Conservation (phyloP, 1,140 invertebrate species). For the Phthorimaea operculella region DNA sequence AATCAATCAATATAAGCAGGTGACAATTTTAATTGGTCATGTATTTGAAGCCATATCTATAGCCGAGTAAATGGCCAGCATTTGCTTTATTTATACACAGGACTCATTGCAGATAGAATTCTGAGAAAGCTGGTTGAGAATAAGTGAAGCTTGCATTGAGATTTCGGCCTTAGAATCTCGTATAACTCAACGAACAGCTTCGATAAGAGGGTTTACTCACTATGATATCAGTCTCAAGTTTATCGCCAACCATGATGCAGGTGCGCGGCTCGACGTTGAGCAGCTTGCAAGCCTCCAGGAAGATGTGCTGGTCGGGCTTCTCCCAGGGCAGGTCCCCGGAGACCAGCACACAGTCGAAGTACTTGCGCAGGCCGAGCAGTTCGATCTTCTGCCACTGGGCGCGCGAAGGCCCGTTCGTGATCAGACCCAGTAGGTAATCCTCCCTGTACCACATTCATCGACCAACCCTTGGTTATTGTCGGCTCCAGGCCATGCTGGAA, state of each 20-base stretch:
- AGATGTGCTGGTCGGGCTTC: conserved; percentile 83
- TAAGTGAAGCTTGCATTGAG: too few species aligned
- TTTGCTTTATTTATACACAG: too few species aligned
- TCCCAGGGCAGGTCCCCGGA: conserved; percentile 86
- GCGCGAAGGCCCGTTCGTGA: conserved; percentile 85
- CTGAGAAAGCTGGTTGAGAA: too few species aligned
- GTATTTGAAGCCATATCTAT: too few species aligned
- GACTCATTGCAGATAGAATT: too few species aligned
- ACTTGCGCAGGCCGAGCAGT: conserved; percentile 72
- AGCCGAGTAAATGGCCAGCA: too few species aligned
- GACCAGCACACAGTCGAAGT: conserved; percentile 83
- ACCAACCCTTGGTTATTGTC: conserved; percentile 48
- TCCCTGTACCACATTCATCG: conserved; percentile 64
- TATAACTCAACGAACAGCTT: too few species aligned
- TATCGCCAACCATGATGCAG: conserved; percentile 89
- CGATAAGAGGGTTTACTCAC: conserved; percentile 29
- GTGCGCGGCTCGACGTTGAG: conserved; percentile 76
- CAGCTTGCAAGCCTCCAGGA: conserved; percentile 78
- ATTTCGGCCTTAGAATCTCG: too few species aligned
- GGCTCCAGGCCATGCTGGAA: conserved; percentile 45
- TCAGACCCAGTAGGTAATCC: conserved; percentile 79
- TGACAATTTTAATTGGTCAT: too few species aligned
- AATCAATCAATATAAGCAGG: too few species aligned
- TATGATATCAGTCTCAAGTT: conserved; percentile 85
- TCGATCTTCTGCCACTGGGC: conserved; percentile 89